Conservation (phyloP, 2,888 invertebrate genomes). For the Bellardia pandia region DNA sequence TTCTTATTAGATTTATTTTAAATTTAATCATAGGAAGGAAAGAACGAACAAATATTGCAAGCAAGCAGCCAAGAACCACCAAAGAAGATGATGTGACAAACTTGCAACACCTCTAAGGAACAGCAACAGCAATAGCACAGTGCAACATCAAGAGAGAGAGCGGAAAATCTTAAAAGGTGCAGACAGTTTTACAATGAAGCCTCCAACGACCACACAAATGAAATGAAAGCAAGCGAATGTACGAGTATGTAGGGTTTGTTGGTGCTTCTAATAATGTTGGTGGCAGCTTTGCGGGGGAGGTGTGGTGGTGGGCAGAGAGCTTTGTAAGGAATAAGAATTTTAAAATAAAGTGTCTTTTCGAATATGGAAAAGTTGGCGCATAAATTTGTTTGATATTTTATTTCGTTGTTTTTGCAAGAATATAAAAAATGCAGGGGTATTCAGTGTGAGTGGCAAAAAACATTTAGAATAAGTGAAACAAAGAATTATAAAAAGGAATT, state of each 20-base stretch:
- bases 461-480: no score
- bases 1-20: slow-evolving; percentile 71
- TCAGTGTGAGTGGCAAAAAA: not conserved
- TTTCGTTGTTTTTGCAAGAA: not conserved
- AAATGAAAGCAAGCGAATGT: slow-evolving; percentile 1
- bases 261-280: not conserved
- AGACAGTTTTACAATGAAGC: slow-evolving; percentile 70
- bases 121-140: not conserved
- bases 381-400: slow-evolving; percentile 58
- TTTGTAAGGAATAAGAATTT: slow-evolving; percentile 35
- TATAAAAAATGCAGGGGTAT: not conserved
- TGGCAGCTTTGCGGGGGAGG: not conserved
- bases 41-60: slow-evolving; percentile 30
- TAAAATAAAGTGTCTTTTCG: slow-evolving; percentile 64
- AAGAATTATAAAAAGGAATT: no score
- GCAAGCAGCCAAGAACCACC: slow-evolving; percentile 53
- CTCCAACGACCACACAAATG: slow-evolving; percentile 47
- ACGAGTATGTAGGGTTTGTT: not conserved
- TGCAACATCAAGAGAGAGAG: not conserved
- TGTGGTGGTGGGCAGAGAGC: not conserved
- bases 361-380: slow-evolving; percentile 64
- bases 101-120: slow-evolving; percentile 42
- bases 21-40: slow-evolving; percentile 67
- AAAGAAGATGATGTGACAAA: slow-evolving; percentile 62
- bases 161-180: slow-evolving; percentile 58